phyloP scores from a whole-genome alignment of 2,888 invertebrate genomes.

The Andrena marginata region DNA sequence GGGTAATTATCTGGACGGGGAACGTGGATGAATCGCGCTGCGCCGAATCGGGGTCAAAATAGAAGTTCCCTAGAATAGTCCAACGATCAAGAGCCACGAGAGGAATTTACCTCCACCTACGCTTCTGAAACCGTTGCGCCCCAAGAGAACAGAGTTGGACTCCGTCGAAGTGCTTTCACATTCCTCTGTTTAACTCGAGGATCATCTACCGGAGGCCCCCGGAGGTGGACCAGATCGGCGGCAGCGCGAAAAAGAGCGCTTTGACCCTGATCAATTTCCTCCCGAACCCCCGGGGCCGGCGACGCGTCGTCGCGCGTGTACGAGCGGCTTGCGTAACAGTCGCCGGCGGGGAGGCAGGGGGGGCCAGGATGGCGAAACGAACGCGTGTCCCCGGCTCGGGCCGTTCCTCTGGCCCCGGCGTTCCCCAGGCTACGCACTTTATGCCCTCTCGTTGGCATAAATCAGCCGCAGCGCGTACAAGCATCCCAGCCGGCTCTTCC shows the following conservation, averaged over 20 bases:
- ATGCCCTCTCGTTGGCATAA: conserved; percentile 77
- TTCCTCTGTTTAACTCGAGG: no score
- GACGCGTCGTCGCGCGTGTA: conserved; percentile 18
- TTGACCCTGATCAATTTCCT: conserved; percentile 8
- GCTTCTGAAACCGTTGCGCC: no score
- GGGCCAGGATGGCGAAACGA: conserved; percentile 24
- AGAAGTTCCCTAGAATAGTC: no score
- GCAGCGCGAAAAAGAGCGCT: not conserved
- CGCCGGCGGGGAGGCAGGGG: conserved; percentile 9
- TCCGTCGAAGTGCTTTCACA: no score
- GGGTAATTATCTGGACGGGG: not conserved
- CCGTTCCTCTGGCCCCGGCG: conserved; percentile 60
- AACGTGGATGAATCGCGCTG: not conserved
- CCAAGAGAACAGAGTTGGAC: no score
- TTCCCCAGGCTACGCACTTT: conserved; percentile 78
- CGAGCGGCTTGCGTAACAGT: conserved; percentile 33
- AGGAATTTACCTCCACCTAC: no score
- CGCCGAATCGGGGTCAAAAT: not conserved
- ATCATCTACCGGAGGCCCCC: no score
- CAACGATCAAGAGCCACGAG: no score
- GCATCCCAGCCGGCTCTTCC: conserved; percentile 72
- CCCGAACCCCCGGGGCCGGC: conserved; percentile 1
- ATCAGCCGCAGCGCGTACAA: conserved; percentile 74
- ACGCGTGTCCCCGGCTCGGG: conserved; percentile 41
- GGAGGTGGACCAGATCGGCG: no score